Base-by-base conservation (phyloP, 53 echinoderm and acorn worm species). In the Mesocentrotus franciscanus region DNA sequence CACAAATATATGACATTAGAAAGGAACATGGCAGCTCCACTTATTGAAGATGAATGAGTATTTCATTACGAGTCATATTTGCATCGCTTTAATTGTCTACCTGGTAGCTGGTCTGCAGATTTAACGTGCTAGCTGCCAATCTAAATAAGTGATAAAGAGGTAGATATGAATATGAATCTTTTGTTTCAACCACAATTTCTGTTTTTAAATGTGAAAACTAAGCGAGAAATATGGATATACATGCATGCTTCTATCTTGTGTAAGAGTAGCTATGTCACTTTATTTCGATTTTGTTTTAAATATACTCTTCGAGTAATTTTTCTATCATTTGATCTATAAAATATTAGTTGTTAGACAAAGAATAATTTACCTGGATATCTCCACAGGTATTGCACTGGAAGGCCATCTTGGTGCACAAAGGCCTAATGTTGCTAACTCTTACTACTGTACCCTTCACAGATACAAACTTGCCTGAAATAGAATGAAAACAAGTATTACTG, bases 331-430 rank as follows among this genome's bases (percentile, higher is more conserved):
- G n/a, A n/a, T n/a, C n/a, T n/a, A n/a, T n/a, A n/a, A n/a, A 17
- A 4, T 83, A 18, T 17, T 20, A 49, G 49, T 49, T 11, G 59
- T 12, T 27, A 87, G 57, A 12, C 1, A 1, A 13, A 30, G 0
- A 74, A 24, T 2, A 34, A 91, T 81, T 81, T 57, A 99, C 99
- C 97, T 99, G 99, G 13, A 98, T 95, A 93, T 99, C 98, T 70
- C 99, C 99, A 96, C 99, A 99, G 15, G 95, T 96, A 92, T 99
- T 99, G 95, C 99, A 99, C 94, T 98, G 97, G 95, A 99, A 99
- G 0, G 99, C 99, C 98, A 99, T 99, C 96, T 98, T 97, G 70
- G 98, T 99, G 71, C 99, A 99, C 78, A 97, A 81, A n/a, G 99
- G 99, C 64, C 97, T 99, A 58, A 99, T 99, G 96, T 99, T 99